These are phyloP conservation scores for Girardinichthys multiradiatus DNA, from an alignment of 2,113 vertebrate species.

Conservation along the genomic window DNA sequence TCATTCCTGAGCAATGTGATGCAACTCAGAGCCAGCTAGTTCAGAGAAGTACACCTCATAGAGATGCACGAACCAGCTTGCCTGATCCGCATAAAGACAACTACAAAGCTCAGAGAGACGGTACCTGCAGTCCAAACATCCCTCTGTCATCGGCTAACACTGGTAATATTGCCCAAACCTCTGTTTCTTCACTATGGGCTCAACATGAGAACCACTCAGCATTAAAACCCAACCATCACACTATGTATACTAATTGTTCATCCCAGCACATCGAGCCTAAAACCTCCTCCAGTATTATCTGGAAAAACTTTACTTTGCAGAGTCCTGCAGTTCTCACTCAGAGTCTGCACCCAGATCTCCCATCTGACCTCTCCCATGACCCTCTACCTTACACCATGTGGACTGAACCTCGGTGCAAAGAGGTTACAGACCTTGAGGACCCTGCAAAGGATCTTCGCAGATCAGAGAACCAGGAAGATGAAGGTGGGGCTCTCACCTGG, in stretches of 20 bases:
- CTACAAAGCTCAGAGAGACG: conserved; percentile 17
- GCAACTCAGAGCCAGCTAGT: conserved; percentile 18
- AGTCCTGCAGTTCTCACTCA: conserved; percentile 72
- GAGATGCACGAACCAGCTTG: conserved; percentile 38
- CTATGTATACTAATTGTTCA: conserved; percentile 30
- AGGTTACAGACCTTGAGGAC: conserved; percentile 74
- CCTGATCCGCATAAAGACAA: conserved; percentile 30
- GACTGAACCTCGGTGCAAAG: conserved; percentile 77
- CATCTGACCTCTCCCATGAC: conserved; percentile 69
- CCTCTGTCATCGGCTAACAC: conserved; percentile 18
- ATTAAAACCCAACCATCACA: conserved; percentile 41
- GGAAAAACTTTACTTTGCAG: conserved; percentile 78
- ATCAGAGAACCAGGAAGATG: conserved; percentile 61
- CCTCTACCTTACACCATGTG: conserved; percentile 74
- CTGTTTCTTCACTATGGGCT: conserved; percentile 21
- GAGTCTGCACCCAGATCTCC: conserved; percentile 67
- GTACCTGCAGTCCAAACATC: conserved; percentile 11
- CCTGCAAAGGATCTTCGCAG: conserved; percentile 55
- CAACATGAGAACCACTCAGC: conserved; percentile 44
- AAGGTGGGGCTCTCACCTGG: conserved; percentile 70
- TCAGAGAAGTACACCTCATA: conserved; percentile 25
- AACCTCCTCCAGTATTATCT: conserved; percentile 73
- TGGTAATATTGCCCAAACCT: conserved; percentile 12
- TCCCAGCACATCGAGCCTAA: conserved; percentile 58
- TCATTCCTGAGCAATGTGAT: conserved; percentile 18